Evolutionary conservation across 2,888 invertebrate genomes (phyloP).

Genomic region (Glaucopsyche alexis): DNA sequence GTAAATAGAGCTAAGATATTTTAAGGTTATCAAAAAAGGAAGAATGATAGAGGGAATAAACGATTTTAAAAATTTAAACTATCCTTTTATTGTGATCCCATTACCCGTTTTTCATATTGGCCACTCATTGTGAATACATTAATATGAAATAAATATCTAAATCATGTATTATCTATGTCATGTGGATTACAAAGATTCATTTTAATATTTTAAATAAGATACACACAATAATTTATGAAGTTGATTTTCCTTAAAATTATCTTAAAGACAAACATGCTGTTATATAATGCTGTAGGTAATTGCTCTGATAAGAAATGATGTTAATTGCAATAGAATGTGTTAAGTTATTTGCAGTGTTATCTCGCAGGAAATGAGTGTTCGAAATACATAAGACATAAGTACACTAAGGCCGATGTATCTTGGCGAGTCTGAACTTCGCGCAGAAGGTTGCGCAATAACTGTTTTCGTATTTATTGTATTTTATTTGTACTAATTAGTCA

Average conservation of each 20-base stretch:
- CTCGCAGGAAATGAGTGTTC: slow-evolving; percentile 20
- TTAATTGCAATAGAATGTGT: slow-evolving; percentile 24
- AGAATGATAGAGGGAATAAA: slow-evolving; percentile 77
- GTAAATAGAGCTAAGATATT: slow-evolving; percentile 76
- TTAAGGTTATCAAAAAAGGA: slow-evolving; percentile 75
- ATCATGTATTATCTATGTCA: background rate
- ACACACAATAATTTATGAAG: background rate
- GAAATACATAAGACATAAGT: background rate
- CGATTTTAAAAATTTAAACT: slow-evolving; percentile 55
- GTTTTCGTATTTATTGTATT: too few relatives aligned
- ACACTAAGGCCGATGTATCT: too few relatives aligned
- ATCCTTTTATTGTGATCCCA: slow-evolving; percentile 50
- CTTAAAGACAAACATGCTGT: background rate
- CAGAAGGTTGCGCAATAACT: too few relatives aligned
- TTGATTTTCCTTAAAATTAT: background rate
- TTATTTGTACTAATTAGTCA: too few relatives aligned
- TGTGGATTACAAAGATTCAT: background rate
- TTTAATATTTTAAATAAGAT: background rate
- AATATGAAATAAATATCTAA: background rate
- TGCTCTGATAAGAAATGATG: slow-evolving; percentile 23
- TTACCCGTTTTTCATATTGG: background rate
- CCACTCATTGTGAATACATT: background rate
- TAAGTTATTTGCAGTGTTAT: slow-evolving; percentile 25
- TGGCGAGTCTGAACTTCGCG: too few relatives aligned
- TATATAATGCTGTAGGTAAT: background rate